Conservation (phyloP, 1,140 invertebrate species). For the Pseudomyrmex cubaensis region DNA sequence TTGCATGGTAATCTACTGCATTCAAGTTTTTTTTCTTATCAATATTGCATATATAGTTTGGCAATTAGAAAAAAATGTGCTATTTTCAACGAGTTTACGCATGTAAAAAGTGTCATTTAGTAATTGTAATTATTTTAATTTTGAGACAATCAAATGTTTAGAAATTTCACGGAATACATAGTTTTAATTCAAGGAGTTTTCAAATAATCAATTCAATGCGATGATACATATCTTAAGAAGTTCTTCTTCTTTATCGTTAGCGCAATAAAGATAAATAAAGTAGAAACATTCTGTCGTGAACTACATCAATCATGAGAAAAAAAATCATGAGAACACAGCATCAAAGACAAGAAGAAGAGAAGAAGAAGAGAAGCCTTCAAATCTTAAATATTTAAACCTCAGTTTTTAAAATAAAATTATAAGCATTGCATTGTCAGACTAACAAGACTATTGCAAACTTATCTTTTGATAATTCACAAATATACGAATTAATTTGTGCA, state of each 20-base stretch:
- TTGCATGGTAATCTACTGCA: no score
- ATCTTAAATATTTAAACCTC: conserved; percentile 12
- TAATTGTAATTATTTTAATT: no score
- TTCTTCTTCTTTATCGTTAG: conserved; percentile 54
- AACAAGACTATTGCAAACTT: background rate
- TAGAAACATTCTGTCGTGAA: conserved; percentile 13
- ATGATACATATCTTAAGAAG: conserved; percentile 18
- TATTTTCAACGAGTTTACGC: no score
- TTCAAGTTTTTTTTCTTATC: no score
- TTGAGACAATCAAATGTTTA: no score
- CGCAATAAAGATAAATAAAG: conserved; percentile 52
- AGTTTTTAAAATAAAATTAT: conserved; percentile 34
- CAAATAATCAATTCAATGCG: no score
- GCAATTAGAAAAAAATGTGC: no score
- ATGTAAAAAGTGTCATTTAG: no score
- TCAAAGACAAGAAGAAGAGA: conserved; percentile 6
- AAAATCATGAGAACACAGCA: conserved; percentile 27
- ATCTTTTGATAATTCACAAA: conserved; percentile 24
- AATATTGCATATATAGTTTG: no score
- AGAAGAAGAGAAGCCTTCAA: conserved; percentile 14
- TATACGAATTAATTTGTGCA: conserved; percentile 36
- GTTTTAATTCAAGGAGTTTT: no score
- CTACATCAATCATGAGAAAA: conserved; percentile 38
- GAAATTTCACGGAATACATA: no score
- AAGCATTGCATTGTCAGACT: conserved; percentile 21